A percentile compares a stretch with the other conserved stretches of the same genome.
Conservation (phyloP, 64 coral and sea anemone species). For the Actinia tenebrosa region DNA sequence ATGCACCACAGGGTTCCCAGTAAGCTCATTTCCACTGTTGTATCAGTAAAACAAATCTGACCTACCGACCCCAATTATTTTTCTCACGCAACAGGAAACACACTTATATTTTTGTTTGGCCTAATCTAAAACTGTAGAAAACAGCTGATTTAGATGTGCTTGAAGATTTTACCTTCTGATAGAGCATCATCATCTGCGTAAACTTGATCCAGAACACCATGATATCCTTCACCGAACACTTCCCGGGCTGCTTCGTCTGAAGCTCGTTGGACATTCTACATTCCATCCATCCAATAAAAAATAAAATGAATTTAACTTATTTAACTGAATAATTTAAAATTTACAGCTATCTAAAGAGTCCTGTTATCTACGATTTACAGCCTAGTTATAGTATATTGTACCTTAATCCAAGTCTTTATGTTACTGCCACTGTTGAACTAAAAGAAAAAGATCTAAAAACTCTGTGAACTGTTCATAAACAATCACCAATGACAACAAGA, state of each 20-base stretch:
- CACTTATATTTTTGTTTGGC: too few relatives aligned
- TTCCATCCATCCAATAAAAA: too few relatives aligned
- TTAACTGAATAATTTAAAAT: too few relatives aligned
- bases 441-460: neutral
- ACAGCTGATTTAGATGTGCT: neutral
- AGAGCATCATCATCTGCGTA: conserved; percentile 94
- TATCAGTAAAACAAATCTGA: too few relatives aligned
- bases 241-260: conserved; percentile 75
- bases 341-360: neutral
- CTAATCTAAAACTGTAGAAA: too few relatives aligned
- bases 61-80: too few relatives aligned
- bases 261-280: conserved; percentile 66
- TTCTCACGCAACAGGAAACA: too few relatives aligned
- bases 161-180: conserved; percentile 59
- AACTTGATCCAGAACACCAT: conserved; percentile 72
- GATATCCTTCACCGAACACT: conserved; percentile 84
- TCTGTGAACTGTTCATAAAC: neutral
- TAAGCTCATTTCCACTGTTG: too few relatives aligned
- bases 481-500: neutral
- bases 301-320: neutral
- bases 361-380: neutral
- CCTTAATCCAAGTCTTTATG: conserved; percentile 86
- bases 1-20: too few relatives aligned
- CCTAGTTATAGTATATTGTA: conserved; percentile 11
- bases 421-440: conserved; percentile 42